Evolutionary conservation across 2,797 vertebrate species (phyloP), one percentile per base, ranked within the genome.

Genomic region (Dipus sagitta): DNA sequence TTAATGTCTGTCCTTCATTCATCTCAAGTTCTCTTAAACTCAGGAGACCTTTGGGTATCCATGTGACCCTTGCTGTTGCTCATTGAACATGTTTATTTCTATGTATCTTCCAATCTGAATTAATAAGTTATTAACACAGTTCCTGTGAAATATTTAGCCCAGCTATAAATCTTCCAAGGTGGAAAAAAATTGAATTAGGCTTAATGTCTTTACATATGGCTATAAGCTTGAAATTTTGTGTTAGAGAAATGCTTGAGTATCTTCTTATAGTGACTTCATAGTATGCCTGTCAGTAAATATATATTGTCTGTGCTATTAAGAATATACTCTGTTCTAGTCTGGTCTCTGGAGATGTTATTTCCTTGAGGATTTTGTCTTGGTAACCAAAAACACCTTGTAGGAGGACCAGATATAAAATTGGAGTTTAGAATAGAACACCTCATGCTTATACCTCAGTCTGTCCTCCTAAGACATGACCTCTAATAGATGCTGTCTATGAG

Each of bases 111-210:
- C 90, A 92, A 58, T 89, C 83, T 92, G 83, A 95, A 92, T 93
- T 96, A 96, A 97, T 95, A 95, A 86, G 67, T 85, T 92, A 85
- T 96, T 96, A 93, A 91, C 94, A 77, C 47, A 74, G 28, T 93
- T 94, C 71, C 54, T 87, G 8, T 92, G 24, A 60, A 92, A 42
- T 85, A 91, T 94, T 78, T 72, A 96, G 74, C 47, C 84, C 82
- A 88, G 23, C 52, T 90, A 38, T 42, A 52, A 83, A 83, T n/a
- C 42, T 88, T 82, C 47, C 30, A 58, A 82, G 95, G 93, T 54
- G 94, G 21, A 76, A 88, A 80, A 90, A 84, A 52, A 71, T 10
- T 58, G 58, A 88, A 18, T 82, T 93, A 52, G 4, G 9, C 28
- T 86, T 90, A 62, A 77, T 10, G 65, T 72, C 47, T 94, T 93